Percentiles rank a stretch among this genome's conserved stretches.
These are phyloP conservation scores for Anastrepha obliqua DNA, from an alignment of 1,140 invertebrate genomes.

Conservation along the genomic window DNA sequence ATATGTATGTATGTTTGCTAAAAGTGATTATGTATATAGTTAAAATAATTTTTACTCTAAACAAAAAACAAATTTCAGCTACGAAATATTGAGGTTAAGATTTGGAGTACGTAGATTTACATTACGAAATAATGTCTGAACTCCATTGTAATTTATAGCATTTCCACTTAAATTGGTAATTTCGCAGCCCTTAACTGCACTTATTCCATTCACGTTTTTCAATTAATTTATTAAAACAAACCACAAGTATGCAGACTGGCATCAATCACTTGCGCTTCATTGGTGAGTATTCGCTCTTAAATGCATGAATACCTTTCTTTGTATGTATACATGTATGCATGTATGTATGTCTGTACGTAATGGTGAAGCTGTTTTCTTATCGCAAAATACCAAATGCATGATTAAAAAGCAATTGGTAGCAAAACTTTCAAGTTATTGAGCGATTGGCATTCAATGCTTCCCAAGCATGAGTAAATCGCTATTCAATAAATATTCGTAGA, in stretches of 20 bases:
- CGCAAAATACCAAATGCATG: background rate
- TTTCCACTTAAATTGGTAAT: background rate
- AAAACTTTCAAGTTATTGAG: background rate
- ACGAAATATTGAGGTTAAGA: too few species aligned
- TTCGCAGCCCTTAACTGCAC: background rate
- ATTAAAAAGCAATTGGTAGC: slow-evolving; percentile 6
- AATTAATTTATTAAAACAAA: background rate
- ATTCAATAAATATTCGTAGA: too few species aligned
- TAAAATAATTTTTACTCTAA: too few species aligned
- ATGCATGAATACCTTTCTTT: background rate
- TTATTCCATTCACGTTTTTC: background rate
- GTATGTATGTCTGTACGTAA: background rate
- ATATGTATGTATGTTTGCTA: too few species aligned
- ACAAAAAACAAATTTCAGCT: too few species aligned
- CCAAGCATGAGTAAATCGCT: background rate
- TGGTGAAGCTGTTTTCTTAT: slow-evolving; percentile 34
- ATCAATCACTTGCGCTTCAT: background rate
- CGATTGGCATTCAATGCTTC: background rate
- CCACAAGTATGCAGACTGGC: background rate
- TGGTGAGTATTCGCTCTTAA: background rate
- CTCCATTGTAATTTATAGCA: background rate
- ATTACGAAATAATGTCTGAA: too few species aligned
- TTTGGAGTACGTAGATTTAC: too few species aligned
- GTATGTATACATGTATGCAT: background rate
- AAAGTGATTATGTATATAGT: too few species aligned